phyloP scores from a whole-genome alignment of 1,140 invertebrate genomes.

The Goniozus legneri region DNA sequence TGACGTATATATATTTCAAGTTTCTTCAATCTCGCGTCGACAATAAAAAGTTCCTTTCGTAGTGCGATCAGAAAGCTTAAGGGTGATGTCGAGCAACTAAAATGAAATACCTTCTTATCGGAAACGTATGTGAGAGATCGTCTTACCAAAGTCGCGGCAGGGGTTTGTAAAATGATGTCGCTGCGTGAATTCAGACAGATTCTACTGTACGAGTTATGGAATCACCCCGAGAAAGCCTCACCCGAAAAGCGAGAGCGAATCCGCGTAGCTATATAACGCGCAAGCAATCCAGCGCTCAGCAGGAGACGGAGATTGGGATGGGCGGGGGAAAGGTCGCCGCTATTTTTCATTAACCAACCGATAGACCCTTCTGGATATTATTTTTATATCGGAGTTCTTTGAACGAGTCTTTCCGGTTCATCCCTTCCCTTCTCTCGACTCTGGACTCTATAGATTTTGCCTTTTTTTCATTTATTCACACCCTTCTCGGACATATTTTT shows the following conservation, averaged over 20 bases:
- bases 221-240: slow-evolving; percentile 39
- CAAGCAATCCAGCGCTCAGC: slow-evolving; percentile 41
- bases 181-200: slow-evolving; percentile 39
- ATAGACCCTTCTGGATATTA: slow-evolving; percentile 34
- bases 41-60: too few relatives aligned
- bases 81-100: too few relatives aligned
- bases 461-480: background rate
- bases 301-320: slow-evolving; percentile 27
- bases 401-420: too few relatives aligned
- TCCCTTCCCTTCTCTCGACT: slow-evolving; percentile 1
- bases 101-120: too few relatives aligned
- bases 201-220: slow-evolving; percentile 28
- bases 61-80: too few relatives aligned
- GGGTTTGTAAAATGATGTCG: slow-evolving; percentile 37
- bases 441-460: background rate
- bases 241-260: slow-evolving; percentile 25
- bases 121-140: too few relatives aligned
- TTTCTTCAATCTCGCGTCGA: too few relatives aligned
- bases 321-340: slow-evolving; percentile 38
- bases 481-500: slow-evolving; percentile 6
- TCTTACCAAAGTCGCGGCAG: slow-evolving; percentile 25
- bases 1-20: too few relatives aligned
- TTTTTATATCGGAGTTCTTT: slow-evolving; percentile 30
- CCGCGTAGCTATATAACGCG: slow-evolving; percentile 28
- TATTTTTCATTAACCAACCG: slow-evolving; percentile 48